Conservation (phyloP, 2,113 vertebrate species). For the Pteropus alecto region DNA sequence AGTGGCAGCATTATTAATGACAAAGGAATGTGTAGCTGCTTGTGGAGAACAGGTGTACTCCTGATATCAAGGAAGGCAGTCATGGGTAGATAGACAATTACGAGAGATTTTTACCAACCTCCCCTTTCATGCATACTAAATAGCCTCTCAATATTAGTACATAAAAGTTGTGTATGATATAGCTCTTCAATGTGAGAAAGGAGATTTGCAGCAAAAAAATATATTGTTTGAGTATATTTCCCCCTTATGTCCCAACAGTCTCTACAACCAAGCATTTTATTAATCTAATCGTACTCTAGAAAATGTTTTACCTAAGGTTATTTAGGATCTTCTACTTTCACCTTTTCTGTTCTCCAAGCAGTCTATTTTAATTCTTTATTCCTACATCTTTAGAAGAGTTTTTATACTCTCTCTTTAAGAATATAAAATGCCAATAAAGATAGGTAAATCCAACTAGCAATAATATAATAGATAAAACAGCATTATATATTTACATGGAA, state of each 20-base stretch:
- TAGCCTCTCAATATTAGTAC: background rate
- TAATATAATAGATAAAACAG: background rate
- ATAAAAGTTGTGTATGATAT: background rate
- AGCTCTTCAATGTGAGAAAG: background rate
- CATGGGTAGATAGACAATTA: background rate
- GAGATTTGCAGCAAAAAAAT: background rate
- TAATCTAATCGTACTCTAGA: background rate
- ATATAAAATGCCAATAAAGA: background rate
- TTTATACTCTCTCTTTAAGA: background rate
- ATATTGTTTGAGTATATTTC: background rate
- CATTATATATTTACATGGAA: background rate
- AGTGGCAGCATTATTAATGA: background rate
- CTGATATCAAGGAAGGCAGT: background rate
- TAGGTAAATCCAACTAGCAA: background rate
- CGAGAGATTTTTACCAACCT: background rate
- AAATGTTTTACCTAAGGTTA: background rate
- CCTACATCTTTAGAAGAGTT: background rate
- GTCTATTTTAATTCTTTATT: background rate
- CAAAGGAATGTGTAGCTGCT: background rate
- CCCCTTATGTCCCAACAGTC: background rate
- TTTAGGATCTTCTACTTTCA: background rate
- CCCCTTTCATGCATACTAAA: background rate
- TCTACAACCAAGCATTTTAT: background rate
- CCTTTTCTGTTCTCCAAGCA: background rate
- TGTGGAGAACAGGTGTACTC: background rate